Conservation (phyloP, 2,888 invertebrate species). For the Trichopria drosophilae region DNA sequence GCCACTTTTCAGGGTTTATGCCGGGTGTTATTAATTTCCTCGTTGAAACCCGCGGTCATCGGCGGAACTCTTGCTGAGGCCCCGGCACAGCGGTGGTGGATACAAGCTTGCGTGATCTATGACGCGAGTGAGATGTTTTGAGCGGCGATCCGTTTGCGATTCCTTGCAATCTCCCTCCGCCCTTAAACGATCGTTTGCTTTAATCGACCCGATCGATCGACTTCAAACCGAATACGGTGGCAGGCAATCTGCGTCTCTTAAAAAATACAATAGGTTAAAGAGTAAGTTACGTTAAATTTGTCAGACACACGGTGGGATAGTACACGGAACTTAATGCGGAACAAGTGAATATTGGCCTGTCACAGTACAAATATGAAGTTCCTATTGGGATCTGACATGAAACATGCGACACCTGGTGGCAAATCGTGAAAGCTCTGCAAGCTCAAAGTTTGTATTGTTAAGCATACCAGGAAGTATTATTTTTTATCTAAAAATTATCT, state of each 20-base stretch:
- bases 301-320: neutral
- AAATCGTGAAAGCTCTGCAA: too few relatives aligned
- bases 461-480: too few relatives aligned
- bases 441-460: too few relatives aligned
- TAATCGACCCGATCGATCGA: conserved; percentile 53
- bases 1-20: conserved; percentile 39
- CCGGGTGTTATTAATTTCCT: conserved; percentile 52
- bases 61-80: conserved; percentile 1
- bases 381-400: too few relatives aligned
- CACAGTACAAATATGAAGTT: too few relatives aligned
- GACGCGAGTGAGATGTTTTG: conserved; percentile 56
- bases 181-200: conserved; percentile 56
- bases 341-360: conserved; percentile 1
- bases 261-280: too few relatives aligned
- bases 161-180: conserved; percentile 40
- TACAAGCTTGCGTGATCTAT: conserved; percentile 51
- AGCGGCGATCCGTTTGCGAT: conserved; percentile 54
- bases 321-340: neutral
- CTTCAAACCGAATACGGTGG: conserved; percentile 41
- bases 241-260: conserved; percentile 35
- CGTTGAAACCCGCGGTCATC: conserved; percentile 42
- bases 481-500: too few relatives aligned
- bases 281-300: neutral
- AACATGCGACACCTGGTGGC: too few relatives aligned
- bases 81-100: conserved; percentile 39